Evolutionary conservation across 2,797 vertebrate species (phyloP).

Genomic region (Philypnodon macrostomus): DNA sequence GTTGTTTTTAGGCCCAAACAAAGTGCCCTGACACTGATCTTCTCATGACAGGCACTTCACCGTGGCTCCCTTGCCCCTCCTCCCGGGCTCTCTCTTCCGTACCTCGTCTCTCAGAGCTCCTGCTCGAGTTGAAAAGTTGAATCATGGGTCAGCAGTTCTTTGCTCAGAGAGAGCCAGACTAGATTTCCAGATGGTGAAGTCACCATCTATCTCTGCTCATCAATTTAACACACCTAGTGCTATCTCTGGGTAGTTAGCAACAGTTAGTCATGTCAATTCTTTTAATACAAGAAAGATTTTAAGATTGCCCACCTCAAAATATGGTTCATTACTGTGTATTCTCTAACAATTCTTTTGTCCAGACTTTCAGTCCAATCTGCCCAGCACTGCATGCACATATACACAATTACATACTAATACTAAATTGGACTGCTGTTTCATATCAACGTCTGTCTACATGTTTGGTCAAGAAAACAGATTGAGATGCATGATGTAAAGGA

Average conservation of each 20-base stretch:
- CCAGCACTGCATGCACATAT: too few species aligned
- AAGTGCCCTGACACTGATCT: constrained; percentile 41
- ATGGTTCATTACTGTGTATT: too few species aligned
- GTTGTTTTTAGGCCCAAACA: constrained; percentile 31
- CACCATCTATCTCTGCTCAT: constrained; percentile 85
- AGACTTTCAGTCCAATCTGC: too few species aligned
- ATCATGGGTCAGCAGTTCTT: constrained; percentile 88
- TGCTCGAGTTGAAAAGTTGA: constrained; percentile 84
- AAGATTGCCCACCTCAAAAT: too few species aligned
- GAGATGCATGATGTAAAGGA: constrained; percentile 42
- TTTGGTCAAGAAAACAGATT: constrained; percentile 14
- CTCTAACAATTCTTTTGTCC: too few species aligned
- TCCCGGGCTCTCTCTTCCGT: constrained; percentile 16
- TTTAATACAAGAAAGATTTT: not conserved
- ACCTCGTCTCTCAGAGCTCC: constrained; percentile 28
- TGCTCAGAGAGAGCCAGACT: constrained; percentile 81
- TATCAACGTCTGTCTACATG: not conserved
- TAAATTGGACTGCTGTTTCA: too few species aligned
- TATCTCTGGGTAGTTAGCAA: constrained; percentile 1
- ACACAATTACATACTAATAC: not conserved
- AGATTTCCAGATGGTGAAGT: constrained; percentile 92
- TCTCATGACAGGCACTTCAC: constrained; percentile 51
- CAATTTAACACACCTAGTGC: constrained; percentile 73
- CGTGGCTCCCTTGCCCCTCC: constrained; percentile 11
- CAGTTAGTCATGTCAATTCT: not conserved